Evolutionary conservation across 2,113 vertebrate genomes (phyloP).

Genomic region (Glaucomys volans): DNA sequence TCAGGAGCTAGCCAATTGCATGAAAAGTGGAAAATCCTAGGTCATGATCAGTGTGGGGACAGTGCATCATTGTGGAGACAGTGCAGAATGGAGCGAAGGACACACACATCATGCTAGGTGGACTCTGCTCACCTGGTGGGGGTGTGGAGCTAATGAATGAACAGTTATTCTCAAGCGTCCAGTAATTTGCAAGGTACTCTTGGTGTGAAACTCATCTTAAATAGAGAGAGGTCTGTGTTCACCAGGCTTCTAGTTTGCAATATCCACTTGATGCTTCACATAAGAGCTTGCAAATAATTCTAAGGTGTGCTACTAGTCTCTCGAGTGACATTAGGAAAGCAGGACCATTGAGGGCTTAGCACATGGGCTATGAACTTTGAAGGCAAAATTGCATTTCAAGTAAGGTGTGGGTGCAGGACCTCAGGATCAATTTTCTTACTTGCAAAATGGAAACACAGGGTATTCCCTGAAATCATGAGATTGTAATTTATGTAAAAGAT

Average conservation of each 20-base stretch:
- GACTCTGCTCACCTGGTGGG: background rate
- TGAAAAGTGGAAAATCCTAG: background rate
- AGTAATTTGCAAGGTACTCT: background rate
- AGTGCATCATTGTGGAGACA: rapidly evolving
- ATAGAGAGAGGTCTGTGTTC: background rate
- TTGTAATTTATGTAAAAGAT: background rate
- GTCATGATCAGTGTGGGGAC: rapidly evolving
- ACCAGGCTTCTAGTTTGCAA: background rate
- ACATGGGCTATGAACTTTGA: background rate
- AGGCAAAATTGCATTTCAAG: background rate
- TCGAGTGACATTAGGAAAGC: background rate
- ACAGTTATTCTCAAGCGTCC: background rate
- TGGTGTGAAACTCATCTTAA: background rate
- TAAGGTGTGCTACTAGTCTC: background rate
- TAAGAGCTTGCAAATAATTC: background rate
- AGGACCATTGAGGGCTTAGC: background rate
- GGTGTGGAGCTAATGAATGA: background rate
- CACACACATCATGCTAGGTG: background rate
- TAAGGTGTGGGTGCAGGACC: background rate
- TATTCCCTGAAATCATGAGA: background rate
- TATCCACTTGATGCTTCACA: background rate
- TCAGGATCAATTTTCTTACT: constrained; percentile 9
- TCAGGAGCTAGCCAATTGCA: background rate
- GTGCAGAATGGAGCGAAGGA: background rate
- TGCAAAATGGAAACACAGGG: background rate